phyloP scores from a whole-genome alignment of 1,140 invertebrate genomes.

The Drosophila equinoxialis region DNA sequence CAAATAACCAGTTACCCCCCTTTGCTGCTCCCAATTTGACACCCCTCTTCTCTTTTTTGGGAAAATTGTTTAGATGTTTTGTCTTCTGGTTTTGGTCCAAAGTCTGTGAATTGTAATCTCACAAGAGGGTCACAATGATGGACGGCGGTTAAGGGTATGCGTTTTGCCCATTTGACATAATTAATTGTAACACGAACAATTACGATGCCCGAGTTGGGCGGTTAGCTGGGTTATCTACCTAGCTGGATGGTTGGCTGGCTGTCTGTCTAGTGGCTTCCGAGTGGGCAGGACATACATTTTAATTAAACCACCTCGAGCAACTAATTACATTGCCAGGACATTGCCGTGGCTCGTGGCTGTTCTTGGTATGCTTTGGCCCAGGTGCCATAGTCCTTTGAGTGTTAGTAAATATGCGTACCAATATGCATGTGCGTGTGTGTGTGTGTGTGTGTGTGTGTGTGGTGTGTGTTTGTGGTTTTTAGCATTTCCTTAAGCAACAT shows the following conservation, averaged over 20 bases:
- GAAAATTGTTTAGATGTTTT: neutral
- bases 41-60: neutral
- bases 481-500: constrained; percentile 9
- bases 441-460: neutral
- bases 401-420: neutral
- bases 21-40: too few species aligned
- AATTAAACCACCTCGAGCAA: constrained; percentile 80
- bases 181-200: constrained; percentile 79
- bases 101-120: constrained; percentile 19
- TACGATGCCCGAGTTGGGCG: constrained; percentile 43
- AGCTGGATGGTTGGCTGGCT: neutral
- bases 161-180: constrained; percentile 70
- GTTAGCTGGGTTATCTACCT: neutral
- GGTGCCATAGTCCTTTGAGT: neutral
- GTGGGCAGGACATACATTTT: constrained; percentile 72
- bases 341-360: constrained; percentile 14
- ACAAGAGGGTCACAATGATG: constrained; percentile 19
- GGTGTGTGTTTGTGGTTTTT: neutral
- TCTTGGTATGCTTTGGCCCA: constrained; percentile 5
- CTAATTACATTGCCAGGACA: constrained; percentile 69
- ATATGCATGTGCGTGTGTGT: neutral
- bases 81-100: constrained; percentile 5
- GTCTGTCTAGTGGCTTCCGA: neutral
- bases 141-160: constrained; percentile 12
- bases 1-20: neutral